These are phyloP conservation scores for Lerista edwardsae DNA, from an alignment of 2,797 vertebrate genomes.

Conservation along the genomic window DNA sequence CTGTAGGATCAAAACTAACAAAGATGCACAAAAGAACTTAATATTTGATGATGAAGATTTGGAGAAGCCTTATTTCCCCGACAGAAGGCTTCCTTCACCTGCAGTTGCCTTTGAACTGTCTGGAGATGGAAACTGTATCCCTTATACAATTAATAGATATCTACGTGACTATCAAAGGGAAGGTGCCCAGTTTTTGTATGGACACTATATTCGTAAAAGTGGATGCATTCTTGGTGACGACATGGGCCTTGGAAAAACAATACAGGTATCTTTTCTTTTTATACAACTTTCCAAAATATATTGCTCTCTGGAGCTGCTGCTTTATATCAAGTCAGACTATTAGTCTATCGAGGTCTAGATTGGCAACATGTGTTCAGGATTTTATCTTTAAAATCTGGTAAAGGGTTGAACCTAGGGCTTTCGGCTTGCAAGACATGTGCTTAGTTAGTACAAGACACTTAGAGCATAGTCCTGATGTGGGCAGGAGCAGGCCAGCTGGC, in stretches of 20 bases:
- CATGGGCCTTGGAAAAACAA: slow-evolving; percentile 97
- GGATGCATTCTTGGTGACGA: slow-evolving; percentile 97
- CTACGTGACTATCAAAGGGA: slow-evolving; percentile 94
- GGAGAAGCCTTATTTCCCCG: slow-evolving; percentile 90
- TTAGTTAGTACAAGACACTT: too few species aligned
- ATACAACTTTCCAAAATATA: neutral
- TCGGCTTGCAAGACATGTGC: too few species aligned
- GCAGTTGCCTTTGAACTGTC: slow-evolving; percentile 81
- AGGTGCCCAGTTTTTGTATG: slow-evolving; percentile 88
- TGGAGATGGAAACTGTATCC: slow-evolving; percentile 79
- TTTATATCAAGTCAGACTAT: neutral
- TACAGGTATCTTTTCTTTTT: slow-evolving; percentile 85
- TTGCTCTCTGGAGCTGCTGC: neutral
- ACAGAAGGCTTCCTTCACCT: slow-evolving; percentile 69
- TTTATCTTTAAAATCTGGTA: too few species aligned
- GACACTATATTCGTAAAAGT: slow-evolving; percentile 80
- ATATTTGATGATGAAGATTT: slow-evolving; percentile 79
- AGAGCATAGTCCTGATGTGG: too few species aligned
- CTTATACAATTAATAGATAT: slow-evolving; percentile 95
- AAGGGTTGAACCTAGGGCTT: too few species aligned
- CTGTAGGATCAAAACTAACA: slow-evolving; percentile 65
- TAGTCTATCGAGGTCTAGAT: neutral
- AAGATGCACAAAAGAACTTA: slow-evolving; percentile 65
- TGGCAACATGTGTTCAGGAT: neutral
- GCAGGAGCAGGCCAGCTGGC: too few species aligned